Percentiles rank a stretch among this genome's conserved stretches.
These are phyloP conservation scores for Cryptoblepharus egeriae DNA, from an alignment of 2,797 vertebrate genomes.

Conservation along the genomic window DNA sequence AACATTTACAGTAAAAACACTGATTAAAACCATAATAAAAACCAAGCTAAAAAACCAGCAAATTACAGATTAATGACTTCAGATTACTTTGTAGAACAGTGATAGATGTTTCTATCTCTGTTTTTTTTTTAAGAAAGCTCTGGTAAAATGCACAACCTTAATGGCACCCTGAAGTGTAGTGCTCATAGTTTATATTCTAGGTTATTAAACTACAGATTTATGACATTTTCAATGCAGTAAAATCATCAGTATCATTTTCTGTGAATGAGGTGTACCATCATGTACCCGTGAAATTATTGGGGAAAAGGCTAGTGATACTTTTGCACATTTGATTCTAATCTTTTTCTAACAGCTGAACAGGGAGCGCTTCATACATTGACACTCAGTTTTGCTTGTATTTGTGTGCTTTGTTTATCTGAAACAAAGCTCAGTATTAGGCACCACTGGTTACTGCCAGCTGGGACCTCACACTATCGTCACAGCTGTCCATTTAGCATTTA, in stretches of 20 bases:
- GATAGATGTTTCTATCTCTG: no score
- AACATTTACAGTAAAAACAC: no score
- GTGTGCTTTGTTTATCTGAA: constrained; percentile 77
- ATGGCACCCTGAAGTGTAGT: background rate
- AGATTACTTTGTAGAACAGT: background rate
- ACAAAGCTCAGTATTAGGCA: constrained; percentile 87
- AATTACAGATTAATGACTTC: no score
- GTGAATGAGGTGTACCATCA: constrained; percentile 3
- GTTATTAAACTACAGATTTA: constrained; percentile 32
- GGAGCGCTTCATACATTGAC: constrained; percentile 56
- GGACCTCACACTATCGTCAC: constrained; percentile 78
- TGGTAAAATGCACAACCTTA: background rate
- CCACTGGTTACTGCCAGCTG: constrained; percentile 91
- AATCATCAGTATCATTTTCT: constrained; percentile 36
- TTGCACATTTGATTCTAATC: constrained; percentile 41
- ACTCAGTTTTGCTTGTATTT: constrained; percentile 73
- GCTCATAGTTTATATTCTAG: constrained; percentile 23
- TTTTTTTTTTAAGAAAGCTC: background rate
- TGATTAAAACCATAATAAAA: no score
- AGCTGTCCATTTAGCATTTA: constrained; percentile 85
- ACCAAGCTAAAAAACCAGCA: no score
- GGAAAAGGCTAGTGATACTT: constrained; percentile 60
- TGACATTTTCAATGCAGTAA: constrained; percentile 19
- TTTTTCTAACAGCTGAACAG: constrained; percentile 60
- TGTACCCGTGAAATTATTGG: constrained; percentile 40